A percentile compares a stretch with the other conserved stretches of the same genome.
These are phyloP conservation scores for Dynastes tityus DNA, from an alignment of 2,888 invertebrate species.

Conservation along the genomic window DNA sequence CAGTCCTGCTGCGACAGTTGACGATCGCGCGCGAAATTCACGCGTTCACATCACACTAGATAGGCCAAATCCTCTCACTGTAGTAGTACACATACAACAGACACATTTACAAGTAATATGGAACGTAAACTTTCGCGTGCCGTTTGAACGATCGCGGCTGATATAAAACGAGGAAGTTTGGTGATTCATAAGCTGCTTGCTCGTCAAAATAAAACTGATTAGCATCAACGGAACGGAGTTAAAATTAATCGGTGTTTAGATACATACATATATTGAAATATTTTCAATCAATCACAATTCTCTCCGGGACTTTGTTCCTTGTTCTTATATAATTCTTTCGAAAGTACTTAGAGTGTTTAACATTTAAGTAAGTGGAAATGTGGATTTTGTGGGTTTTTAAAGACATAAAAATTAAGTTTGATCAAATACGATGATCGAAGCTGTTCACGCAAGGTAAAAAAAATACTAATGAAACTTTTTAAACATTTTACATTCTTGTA, in stretches of 20 bases:
- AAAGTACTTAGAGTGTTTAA: slow-evolving; percentile 8
- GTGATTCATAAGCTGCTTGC: slow-evolving; percentile 35
- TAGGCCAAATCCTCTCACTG: not conserved
- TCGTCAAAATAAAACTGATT: slow-evolving; percentile 27
- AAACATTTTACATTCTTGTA: not conserved
- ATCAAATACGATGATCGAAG: slow-evolving; percentile 45
- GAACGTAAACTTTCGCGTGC: slow-evolving; percentile 15
- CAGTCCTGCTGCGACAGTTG: slow-evolving; percentile 38
- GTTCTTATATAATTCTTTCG: not conserved
- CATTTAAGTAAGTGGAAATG: slow-evolving; percentile 31
- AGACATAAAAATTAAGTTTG: slow-evolving; percentile 18
- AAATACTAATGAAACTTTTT: too few species aligned
- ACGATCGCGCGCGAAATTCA: slow-evolving; percentile 45
- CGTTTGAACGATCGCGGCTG: not conserved
- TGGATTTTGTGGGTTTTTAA: slow-evolving; percentile 32
- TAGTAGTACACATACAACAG: not conserved
- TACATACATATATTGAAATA: not conserved
- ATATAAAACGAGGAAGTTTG: slow-evolving; percentile 8
- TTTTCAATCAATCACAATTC: not conserved
- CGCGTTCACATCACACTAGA: slow-evolving; percentile 14
- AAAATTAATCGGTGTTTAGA: not conserved
- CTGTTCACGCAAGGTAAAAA: slow-evolving; percentile 46
- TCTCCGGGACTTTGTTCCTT: not conserved
- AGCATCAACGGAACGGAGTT: not conserved
- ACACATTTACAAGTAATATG: not conserved